Conservation (phyloP, 2,797 vertebrate species). For the Xenops minutus region DNA sequence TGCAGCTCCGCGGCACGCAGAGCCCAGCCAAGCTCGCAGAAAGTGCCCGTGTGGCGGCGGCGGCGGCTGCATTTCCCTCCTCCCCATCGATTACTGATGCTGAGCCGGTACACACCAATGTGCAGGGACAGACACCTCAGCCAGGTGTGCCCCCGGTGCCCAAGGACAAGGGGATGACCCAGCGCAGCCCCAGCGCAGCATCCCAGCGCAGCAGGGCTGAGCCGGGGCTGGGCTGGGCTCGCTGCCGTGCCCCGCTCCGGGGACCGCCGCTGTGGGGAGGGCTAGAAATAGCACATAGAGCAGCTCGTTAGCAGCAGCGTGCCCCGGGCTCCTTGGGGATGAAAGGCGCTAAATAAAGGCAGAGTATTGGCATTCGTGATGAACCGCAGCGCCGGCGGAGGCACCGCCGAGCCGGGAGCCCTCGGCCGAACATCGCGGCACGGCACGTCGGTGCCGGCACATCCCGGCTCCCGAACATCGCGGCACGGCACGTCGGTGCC, state of each 20-base stretch:
- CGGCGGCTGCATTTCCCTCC: neutral
- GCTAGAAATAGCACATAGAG: neutral
- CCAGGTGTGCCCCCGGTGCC: neutral
- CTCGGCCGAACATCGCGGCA: neutral
- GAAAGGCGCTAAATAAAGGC: conserved; percentile 22
- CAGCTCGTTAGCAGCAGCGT: neutral
- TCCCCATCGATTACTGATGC: neutral
- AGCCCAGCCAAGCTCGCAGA: neutral
- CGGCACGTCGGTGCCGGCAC: neutral
- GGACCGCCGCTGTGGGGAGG: neutral
- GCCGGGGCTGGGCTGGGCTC: neutral
- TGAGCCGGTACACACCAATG: neutral
- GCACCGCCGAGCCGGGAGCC: neutral
- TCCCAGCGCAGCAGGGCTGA: neutral
- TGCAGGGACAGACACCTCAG: neutral
- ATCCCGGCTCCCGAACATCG: no score
- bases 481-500: neutral
- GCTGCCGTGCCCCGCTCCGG: neutral
- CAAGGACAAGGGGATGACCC: neutral
- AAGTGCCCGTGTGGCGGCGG: neutral
- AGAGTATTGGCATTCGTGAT: neutral
- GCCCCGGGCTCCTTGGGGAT: neutral
- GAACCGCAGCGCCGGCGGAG: neutral
- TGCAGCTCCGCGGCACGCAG: neutral
- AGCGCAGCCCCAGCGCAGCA: neutral